Conservation (phyloP, 2,113 vertebrate species). For the Corythoichthys haematopterus region DNA sequence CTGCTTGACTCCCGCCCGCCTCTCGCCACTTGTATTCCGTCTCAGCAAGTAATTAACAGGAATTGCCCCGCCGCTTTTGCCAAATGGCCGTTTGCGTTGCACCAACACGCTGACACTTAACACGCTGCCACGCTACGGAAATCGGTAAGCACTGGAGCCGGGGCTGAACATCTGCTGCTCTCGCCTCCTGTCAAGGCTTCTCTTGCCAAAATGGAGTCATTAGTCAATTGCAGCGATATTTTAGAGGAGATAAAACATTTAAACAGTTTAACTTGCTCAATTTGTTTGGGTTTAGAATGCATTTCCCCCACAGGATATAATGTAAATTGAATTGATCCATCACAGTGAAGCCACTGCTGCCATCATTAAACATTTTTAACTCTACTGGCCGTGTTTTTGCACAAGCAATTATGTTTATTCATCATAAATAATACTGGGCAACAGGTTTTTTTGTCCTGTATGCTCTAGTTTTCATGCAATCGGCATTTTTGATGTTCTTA, state of each 20-base stretch:
- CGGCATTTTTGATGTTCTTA: too few relatives aligned
- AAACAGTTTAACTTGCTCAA: neutral
- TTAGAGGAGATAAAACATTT: constrained; percentile 1
- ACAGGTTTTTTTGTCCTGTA: too few relatives aligned
- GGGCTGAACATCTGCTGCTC: constrained; percentile 33
- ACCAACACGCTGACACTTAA: constrained; percentile 35
- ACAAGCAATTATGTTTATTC: too few relatives aligned
- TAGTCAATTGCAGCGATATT: neutral
- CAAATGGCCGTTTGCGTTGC: constrained; percentile 58
- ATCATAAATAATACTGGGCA: too few relatives aligned
- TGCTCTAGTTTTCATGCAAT: too few relatives aligned
- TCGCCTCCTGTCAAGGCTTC: constrained; percentile 1
- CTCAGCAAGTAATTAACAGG: constrained; percentile 63
- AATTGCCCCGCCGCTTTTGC: constrained; percentile 59
- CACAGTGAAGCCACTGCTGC: too few relatives aligned
- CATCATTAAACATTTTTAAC: too few relatives aligned
- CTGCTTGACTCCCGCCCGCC: constrained; percentile 22
- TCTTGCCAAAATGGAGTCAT: constrained; percentile 2
- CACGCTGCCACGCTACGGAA: constrained; percentile 27
- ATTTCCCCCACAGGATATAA: too few relatives aligned
- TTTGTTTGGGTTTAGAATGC: too few relatives aligned
- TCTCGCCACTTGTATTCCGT: constrained; percentile 49
- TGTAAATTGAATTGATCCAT: too few relatives aligned
- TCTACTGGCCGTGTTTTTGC: too few relatives aligned
- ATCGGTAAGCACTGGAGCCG: constrained; percentile 30